Evolutionary conservation across 2,888 invertebrate genomes (phyloP).

Genomic region (Ephialtes manifestator): DNA sequence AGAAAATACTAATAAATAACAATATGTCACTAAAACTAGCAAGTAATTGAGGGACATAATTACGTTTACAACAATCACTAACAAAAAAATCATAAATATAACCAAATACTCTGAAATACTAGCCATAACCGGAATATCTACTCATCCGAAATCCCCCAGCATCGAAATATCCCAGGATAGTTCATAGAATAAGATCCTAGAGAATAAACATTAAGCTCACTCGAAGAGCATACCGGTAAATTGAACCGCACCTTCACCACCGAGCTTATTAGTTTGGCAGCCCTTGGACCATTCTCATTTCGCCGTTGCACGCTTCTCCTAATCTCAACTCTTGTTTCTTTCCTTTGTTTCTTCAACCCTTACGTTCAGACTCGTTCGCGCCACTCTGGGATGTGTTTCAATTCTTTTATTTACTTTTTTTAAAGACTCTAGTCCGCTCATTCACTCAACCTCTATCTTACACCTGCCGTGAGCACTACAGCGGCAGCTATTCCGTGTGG

Average conservation of each 20-base stretch:
- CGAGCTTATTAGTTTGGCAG: slow-evolving; percentile 56
- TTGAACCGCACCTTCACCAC: slow-evolving; percentile 49
- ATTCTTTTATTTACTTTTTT: slow-evolving; percentile 23
- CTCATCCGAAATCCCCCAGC: too few species aligned
- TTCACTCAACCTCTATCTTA: slow-evolving; percentile 32
- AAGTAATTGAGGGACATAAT: too few species aligned
- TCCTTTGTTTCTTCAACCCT: slow-evolving; percentile 9
- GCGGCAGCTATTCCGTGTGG: slow-evolving; percentile 5
- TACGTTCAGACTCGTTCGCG: neutral
- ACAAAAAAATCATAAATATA: too few species aligned
- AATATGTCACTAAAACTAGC: too few species aligned
- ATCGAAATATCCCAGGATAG: neutral
- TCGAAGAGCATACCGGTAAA: slow-evolving; percentile 46
- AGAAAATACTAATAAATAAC: too few species aligned
- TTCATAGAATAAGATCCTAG: slow-evolving; percentile 10
- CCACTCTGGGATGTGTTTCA: slow-evolving; percentile 1
- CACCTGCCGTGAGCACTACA: slow-evolving; percentile 50
- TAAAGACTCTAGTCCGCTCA: slow-evolving; percentile 1
- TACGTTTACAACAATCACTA: too few species aligned
- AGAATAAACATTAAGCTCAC: slow-evolving; percentile 50
- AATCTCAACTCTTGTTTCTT: slow-evolving; percentile 7
- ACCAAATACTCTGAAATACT: too few species aligned
- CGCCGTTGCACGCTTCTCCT: neutral
- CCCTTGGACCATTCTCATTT: slow-evolving; percentile 3
- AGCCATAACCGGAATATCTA: too few species aligned